Percentiles rank a stretch among this genome's conserved stretches.
These are phyloP conservation scores for Drosophila mulleri DNA, from an alignment of 2,888 invertebrate genomes.

Conservation along the genomic window DNA sequence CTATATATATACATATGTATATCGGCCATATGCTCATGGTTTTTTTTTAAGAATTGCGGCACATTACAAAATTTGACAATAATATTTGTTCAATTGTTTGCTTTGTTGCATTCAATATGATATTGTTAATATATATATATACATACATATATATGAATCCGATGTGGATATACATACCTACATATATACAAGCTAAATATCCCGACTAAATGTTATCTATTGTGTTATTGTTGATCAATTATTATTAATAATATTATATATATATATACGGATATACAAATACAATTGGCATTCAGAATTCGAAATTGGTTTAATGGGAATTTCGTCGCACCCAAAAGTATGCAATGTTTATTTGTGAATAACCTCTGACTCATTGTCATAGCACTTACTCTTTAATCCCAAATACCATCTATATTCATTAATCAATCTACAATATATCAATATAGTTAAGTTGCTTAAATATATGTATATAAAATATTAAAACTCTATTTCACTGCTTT, in stretches of 20 bases:
- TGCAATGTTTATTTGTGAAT: background rate
- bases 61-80: slow-evolving; percentile 48
- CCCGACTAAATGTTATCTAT: slow-evolving; percentile 37
- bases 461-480: slow-evolving; percentile 3
- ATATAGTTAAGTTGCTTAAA: slow-evolving; percentile 13
- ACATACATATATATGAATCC: slow-evolving; percentile 3
- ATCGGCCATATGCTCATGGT: slow-evolving; percentile 11
- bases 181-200: slow-evolving; percentile 4
- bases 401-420: background rate
- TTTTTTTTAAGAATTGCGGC: slow-evolving; percentile 11
- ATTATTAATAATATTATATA: slow-evolving; percentile 17
- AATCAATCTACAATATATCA: slow-evolving; percentile 5
- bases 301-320: slow-evolving; percentile 2
- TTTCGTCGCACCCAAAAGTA: slow-evolving; percentile 27
- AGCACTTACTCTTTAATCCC: background rate
- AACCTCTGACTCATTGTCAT: background rate
- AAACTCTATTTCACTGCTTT: background rate
- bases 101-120: slow-evolving; percentile 39
- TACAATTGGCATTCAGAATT: slow-evolving; percentile 36
- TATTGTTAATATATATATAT: slow-evolving; percentile 35
- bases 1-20: background rate
- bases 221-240: slow-evolving; percentile 45
- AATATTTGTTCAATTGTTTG: slow-evolving; percentile 43
- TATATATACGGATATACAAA: slow-evolving; percentile 7
- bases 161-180: slow-evolving; percentile 6